Conservation (phyloP, 2,113 vertebrate species). For the Athene noctua region DNA sequence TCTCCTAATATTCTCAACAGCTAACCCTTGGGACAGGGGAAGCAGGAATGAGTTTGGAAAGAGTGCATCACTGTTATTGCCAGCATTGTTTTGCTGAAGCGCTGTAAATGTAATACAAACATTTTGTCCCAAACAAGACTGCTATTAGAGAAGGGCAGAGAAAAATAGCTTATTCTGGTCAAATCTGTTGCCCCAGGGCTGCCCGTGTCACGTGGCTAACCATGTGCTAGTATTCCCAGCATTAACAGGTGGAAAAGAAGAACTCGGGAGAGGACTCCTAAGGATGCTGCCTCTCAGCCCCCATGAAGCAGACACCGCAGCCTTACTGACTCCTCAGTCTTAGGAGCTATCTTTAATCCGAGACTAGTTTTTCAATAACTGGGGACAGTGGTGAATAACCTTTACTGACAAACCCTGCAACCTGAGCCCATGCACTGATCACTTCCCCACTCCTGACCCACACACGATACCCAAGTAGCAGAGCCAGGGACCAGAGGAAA, state of each 20-base stretch:
- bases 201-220: fast-evolving
- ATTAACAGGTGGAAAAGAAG: neutral
- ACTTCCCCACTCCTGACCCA: fast-evolving
- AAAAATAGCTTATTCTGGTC: neutral
- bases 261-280: neutral
- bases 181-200: neutral
- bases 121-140: neutral
- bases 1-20: neutral
- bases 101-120: neutral
- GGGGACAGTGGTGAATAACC: fast-evolving
- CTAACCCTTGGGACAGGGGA: neutral
- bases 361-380: neutral
- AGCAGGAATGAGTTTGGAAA: neutral
- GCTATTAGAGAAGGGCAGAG: neutral
- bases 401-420: neutral
- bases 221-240: neutral
- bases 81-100: neutral
- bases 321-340: neutral
- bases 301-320: fast-evolving
- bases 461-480: fast-evolving
- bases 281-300: neutral
- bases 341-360: neutral
- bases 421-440: fast-evolving
- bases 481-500: fast-evolving
- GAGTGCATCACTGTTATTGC: neutral